Evolutionary conservation across 2,113 vertebrate species (phyloP).

Genomic region (Myrmecobius fasciatus): DNA sequence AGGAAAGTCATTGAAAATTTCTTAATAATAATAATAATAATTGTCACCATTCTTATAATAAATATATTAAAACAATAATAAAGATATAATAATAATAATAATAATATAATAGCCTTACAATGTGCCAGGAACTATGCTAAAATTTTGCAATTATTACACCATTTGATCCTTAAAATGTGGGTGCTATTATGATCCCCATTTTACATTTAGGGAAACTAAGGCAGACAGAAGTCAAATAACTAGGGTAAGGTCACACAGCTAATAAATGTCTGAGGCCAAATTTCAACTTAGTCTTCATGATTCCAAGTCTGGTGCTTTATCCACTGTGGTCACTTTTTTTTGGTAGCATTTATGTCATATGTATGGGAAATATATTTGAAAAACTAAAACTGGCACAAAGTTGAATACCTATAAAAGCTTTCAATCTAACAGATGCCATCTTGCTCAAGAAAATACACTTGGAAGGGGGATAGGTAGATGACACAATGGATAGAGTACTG

Average conservation of each 20-base stretch:
- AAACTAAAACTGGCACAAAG: constrained; percentile 35
- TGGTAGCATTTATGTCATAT: neutral
- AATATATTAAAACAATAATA: neutral
- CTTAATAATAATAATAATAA: neutral
- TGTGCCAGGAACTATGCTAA: neutral
- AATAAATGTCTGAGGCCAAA: neutral
- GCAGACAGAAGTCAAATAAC: neutral
- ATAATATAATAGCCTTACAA: neutral
- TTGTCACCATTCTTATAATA: neutral
- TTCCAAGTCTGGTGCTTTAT: neutral
- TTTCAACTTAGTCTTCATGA: neutral
- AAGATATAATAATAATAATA: neutral
- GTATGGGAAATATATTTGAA: constrained; percentile 2
- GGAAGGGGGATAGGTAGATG: no score
- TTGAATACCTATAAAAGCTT: constrained; percentile 40
- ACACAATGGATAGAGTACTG: no score
- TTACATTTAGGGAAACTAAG: neutral
- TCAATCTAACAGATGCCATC: constrained; percentile 6
- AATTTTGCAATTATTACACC: neutral
- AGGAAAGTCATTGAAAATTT: neutral
- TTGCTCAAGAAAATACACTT: constrained; percentile 7
- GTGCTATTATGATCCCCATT: neutral
- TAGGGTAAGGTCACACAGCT: neutral
- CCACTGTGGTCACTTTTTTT: neutral
- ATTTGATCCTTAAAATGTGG: neutral